A percentile compares a stretch with the other conserved stretches of the same genome.
phyloP scores from a whole-genome alignment of 2,797 vertebrate species.

The Sebastes hubbsi region DNA sequence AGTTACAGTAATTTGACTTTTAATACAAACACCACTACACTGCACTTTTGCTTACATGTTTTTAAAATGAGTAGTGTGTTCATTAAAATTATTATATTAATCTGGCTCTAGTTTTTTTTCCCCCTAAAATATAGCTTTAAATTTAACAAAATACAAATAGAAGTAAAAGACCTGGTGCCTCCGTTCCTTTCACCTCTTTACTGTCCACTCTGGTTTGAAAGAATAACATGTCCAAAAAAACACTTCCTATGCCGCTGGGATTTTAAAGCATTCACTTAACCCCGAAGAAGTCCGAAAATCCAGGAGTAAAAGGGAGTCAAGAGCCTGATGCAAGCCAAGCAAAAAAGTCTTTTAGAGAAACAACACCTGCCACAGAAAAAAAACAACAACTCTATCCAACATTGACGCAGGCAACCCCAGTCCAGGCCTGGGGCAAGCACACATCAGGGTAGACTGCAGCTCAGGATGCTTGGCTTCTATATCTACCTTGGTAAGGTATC shows the following conservation, averaged over 20 bases:
- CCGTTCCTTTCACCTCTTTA: not conserved
- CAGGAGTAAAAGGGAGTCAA: not conserved
- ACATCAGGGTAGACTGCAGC: not conserved
- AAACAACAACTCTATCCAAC: not conserved
- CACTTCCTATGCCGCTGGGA: not conserved
- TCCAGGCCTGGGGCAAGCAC: not conserved
- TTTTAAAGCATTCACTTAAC: not conserved
- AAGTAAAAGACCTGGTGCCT: not conserved
- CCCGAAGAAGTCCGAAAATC: not conserved
- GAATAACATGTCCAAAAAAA: not conserved
- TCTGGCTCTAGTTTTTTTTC: not conserved
- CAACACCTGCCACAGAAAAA: not conserved
- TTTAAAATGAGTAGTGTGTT: not conserved
- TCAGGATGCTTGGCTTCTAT: not conserved
- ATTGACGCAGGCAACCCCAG: not conserved
- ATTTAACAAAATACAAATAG: not conserved
- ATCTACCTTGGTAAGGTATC: not conserved
- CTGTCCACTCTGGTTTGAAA: not conserved
- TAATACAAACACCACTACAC: not conserved
- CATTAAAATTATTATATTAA: not conserved
- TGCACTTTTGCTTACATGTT: not conserved
- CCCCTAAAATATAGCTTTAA: not conserved
- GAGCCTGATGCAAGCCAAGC: not conserved
- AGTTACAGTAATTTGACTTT: slow-evolving; percentile 23
- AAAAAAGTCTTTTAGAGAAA: not conserved